Base-by-base conservation (phyloP, 2,888 invertebrate genomes). In the Sphaeridia pumilis region DNA sequence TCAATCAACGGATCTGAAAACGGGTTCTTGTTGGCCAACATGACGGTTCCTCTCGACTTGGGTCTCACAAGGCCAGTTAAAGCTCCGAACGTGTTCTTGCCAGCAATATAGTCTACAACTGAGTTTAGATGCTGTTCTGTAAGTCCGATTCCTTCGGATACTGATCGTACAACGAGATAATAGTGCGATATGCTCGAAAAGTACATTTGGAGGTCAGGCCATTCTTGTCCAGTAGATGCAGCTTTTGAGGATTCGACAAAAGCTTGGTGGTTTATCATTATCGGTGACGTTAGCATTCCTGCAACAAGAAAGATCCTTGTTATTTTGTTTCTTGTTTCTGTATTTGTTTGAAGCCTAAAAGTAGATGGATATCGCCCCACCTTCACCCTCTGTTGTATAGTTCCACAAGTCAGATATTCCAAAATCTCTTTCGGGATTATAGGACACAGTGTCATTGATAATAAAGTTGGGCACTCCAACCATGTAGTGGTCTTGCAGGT, bases 1-100 rank as follows among this genome's bases (percentile, higher is more conserved):
- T 46, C 46, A 46, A 46, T 46, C 25, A 46, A 28, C 10, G 46
- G 46, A 4, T 10, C 17, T 28, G 46, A 46, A 4, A 12, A 7
- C 28, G 46, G 46, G 22, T 46, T 46, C 4, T 17, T 17, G 25
- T 46, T 31, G 4, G 4, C 10, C 21, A 97, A 70, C 63, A 81
- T 84, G 24, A 97, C 81, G 25, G 76, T 74, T 0, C 97, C 97
- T 65, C 76, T 78, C 67, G 90, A 90, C 62, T 78, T 80, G 0
- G 94, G 90, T 21, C 94, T 76, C 57, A 95, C 69, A 41, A 87
- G 67, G 80, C 87, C 84, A 0, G 88, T 87, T 36, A 87, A 80
- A 26, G 17, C 10, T 4, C 46, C 17, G 20, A 46, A 17, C 26
- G 46, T 27, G 27, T 5, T 10, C 7, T 26, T 46, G 27, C 49